Base-by-base conservation (phyloP, 2,797 vertebrate genomes). In the Syngnathus rostellatus region DNA sequence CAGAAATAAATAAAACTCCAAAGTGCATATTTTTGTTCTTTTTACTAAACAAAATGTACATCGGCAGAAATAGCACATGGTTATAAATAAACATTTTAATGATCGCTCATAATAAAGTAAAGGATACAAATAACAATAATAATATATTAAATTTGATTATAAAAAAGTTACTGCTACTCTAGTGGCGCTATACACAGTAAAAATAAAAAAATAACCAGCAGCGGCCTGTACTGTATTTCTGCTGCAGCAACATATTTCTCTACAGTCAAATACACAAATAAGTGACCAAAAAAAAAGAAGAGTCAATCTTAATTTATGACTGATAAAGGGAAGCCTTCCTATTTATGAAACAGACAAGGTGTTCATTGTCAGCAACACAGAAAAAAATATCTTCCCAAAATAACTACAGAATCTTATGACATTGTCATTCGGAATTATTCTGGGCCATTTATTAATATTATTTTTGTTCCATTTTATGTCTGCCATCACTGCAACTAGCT, bases 111-210 rank as follows among this genome's bases (percentile, higher is more conserved):
- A 82, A 77, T 71, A 86, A 94, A 92, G 91, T 59, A 59, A 63
- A 74, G 16, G 12, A 57, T 71, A 70, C 59, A 62, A 74, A 73
- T 60, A 67, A 72, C 67, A 43, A 64, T 73, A 79, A 84, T 77
- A 79, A 95, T 94, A 95, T 94, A 94, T 95, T 94, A 94, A 93
- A 93, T 94, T 93, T 92, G 87, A 90, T 92, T 89, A 92, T 92
- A 92, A 94, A 92, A 43, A 94, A 93, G 85, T 75, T 74, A 77
- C 73, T 72, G 65, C 89, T 77, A 87, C 81, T 91, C 77, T 83
- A 85, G 82, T 79, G 83, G 69, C 74, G 89, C 89, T 91, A 89
- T 94, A 94, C 92, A 91, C 79, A 86, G 90, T 89, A 31, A 16
- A 63, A 92, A 81, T 87, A 84, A 92, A 91, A 23, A 7, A 43